These are phyloP conservation scores for Dunckerocampus dactyliophorus DNA, from an alignment of 2,113 vertebrate species.

Conservation along the genomic window DNA sequence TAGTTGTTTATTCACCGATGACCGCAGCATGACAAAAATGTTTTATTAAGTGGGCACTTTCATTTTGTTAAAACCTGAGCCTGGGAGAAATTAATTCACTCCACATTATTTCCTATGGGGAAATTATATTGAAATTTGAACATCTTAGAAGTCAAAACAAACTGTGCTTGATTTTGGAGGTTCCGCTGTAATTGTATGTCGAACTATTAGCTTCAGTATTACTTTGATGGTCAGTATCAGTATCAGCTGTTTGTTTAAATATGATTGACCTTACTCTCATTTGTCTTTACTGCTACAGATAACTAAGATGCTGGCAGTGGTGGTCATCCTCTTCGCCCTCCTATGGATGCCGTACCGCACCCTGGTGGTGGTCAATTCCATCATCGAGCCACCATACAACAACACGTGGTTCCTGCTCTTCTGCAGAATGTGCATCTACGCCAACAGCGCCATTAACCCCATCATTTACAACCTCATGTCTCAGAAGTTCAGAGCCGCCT, in stretches of 20 bases:
- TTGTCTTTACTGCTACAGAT: constrained; percentile 63
- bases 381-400: constrained; percentile 78
- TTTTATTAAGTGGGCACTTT: too few relatives aligned
- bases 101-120: too few relatives aligned
- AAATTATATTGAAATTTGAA: too few relatives aligned
- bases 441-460: constrained; percentile 83
- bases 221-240: not conserved
- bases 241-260: too few relatives aligned
- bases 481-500: constrained; percentile 80
- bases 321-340: constrained; percentile 79
- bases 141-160: too few relatives aligned
- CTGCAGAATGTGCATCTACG: constrained; percentile 82
- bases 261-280: not conserved
- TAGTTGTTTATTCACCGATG: too few relatives aligned
- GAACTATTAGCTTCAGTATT: too few relatives aligned
- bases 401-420: constrained; percentile 83
- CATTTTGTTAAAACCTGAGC: too few relatives aligned
- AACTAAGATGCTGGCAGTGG: constrained; percentile 84
- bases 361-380: constrained; percentile 83
- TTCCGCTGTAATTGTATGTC: too few relatives aligned
- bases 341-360: constrained; percentile 85
- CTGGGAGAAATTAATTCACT: not conserved
- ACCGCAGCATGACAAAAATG: too few relatives aligned
- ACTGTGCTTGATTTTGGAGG: too few relatives aligned
- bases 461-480: constrained; percentile 86